Conservation (phyloP, 2,113 vertebrate species). For the Alouatta palliata region DNA sequence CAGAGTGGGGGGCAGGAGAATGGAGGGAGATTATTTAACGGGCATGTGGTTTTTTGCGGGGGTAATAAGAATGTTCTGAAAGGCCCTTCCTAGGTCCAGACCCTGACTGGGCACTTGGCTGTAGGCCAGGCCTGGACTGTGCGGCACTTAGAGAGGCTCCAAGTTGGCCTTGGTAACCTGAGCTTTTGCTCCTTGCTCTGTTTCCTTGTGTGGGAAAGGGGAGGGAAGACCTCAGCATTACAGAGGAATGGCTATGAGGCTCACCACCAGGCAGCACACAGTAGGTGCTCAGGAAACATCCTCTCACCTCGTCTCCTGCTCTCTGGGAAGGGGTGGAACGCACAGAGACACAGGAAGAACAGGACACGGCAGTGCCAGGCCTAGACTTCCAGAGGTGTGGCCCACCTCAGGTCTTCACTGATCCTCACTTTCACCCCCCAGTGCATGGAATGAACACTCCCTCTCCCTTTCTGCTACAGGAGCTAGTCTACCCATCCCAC, state of each 20-base stretch:
- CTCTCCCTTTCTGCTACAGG: neutral
- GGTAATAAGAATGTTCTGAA: neutral
- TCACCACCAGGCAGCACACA: accelerated
- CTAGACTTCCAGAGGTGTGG: accelerated
- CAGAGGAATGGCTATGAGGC: neutral
- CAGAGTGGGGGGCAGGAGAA: accelerated
- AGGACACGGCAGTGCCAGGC: neutral
- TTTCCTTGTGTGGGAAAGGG: neutral
- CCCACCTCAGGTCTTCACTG: neutral
- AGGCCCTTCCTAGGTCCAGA: neutral
- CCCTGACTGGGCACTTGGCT: neutral
- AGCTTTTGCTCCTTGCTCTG: neutral
- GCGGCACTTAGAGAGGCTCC: accelerated
- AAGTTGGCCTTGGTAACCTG: accelerated
- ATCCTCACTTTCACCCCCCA: neutral
- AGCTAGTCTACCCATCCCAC: too few species aligned
- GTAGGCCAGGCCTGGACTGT: neutral
- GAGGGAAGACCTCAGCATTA: accelerated
- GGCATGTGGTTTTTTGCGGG: neutral
- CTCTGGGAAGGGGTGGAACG: neutral
- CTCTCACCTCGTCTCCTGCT: accelerated
- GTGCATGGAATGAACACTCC: neutral
- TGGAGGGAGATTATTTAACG: too few species aligned
- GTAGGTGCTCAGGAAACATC: neutral
- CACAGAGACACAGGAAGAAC: neutral